These are phyloP conservation scores for Apocheima hispidaria DNA, from an alignment of 2,888 invertebrate species.

Conservation along the genomic window DNA sequence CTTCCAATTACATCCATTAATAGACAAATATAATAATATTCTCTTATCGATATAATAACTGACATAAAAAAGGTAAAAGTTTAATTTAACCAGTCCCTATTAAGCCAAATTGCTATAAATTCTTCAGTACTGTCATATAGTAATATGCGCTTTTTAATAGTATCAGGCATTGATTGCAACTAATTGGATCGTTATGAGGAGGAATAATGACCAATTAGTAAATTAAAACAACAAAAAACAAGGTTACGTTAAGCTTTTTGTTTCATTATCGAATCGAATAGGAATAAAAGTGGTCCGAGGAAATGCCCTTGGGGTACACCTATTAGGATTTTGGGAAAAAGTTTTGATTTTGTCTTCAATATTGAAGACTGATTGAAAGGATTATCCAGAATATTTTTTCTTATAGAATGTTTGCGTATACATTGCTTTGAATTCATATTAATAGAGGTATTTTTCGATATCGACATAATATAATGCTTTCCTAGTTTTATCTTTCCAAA, in stretches of 20 bases:
- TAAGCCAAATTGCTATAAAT: slow-evolving; percentile 62
- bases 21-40: slow-evolving; percentile 54
- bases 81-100: slow-evolving; percentile 59
- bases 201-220: slow-evolving; percentile 81
- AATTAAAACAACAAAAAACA: slow-evolving; percentile 70
- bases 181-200: slow-evolving; percentile 79
- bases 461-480: background rate
- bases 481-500: background rate
- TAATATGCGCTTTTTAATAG: slow-evolving; percentile 66
- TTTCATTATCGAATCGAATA: slow-evolving; percentile 57
- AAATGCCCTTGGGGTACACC: slow-evolving; percentile 53
- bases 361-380: background rate
- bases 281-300: slow-evolving; percentile 32
- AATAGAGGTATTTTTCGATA: background rate
- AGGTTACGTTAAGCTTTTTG: slow-evolving; percentile 58
- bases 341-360: background rate
- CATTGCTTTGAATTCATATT: background rate
- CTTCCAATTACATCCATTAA: slow-evolving; percentile 47
- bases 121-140: slow-evolving; percentile 67
- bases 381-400: background rate
- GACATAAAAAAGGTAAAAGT: slow-evolving; percentile 50
- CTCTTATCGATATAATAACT: slow-evolving; percentile 59
- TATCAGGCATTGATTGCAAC: slow-evolving; percentile 79
- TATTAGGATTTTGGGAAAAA: background rate
- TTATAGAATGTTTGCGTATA: background rate